Base-by-base conservation (phyloP, 2,113 vertebrate genomes). In the Zosterops japonicus region DNA sequence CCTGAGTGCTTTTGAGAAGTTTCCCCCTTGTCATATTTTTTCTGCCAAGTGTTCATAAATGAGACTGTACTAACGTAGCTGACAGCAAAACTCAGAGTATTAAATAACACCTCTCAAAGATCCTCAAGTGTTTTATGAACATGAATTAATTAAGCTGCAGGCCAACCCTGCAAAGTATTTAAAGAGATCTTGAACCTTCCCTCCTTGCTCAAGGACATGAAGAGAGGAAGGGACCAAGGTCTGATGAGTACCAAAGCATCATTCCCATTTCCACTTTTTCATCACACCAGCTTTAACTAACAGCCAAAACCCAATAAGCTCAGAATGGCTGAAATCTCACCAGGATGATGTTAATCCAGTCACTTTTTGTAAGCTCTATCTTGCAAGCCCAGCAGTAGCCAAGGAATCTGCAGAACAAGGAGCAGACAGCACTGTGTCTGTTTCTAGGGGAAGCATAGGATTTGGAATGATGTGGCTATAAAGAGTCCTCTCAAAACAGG, bases 91-190 rank as follows among this genome's bases (percentile, higher is more conserved):
- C 44, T 50, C 1, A 2, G 47, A 53, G 29, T 70, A 86, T 80
- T 96, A 93, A 88, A 69, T 83, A 95, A 89, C 47, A 41, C 50
- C 77, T 90, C 71, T 49, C 74, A 83, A 81, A 85, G 56, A 88
- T 95, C 25, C 76, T 75, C 28, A 91, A 90, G 82, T 88, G 82
- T 44, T 88, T 91, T 83, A 88, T 2, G 23, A 86, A 94, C 71
- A 39, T 18, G 28, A 90, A 91, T 80, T 85, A 95, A 95, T 93
- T 94, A 90, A 93, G 56, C 56, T 59, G 28, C 64, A 94, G 64
- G 64, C 49, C 79, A 86, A 41, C 36, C 20, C 36, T 17, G 52
- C 0, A 0, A 75, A 90, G 75, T 89, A 81, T 86, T 92, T 90
- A 78, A 77, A 78, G 72, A 86, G 59, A 35, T 78, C 55, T 93